Evolutionary conservation across 2,888 invertebrate genomes (phyloP).

Genomic region (Mactromeris polynyma): DNA sequence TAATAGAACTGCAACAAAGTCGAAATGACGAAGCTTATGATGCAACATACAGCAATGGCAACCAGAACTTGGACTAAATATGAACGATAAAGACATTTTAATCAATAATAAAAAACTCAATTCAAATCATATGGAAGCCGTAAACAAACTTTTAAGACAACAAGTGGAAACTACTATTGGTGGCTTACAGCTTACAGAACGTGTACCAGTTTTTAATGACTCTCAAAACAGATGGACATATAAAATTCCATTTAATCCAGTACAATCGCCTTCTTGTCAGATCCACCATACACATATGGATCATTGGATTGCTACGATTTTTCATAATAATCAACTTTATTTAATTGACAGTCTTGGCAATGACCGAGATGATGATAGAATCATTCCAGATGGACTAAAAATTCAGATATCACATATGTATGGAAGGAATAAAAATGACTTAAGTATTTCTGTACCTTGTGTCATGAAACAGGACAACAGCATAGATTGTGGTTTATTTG

Average conservation of each 20-base stretch:
- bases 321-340: conserved; percentile 32
- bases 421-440: not conserved
- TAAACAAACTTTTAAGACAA: conserved; percentile 38
- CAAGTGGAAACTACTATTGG: not conserved
- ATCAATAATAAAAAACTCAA: conserved; percentile 20
- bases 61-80: not conserved
- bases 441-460: conserved; percentile 4
- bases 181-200: conserved; percentile 47
- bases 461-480: conserved; percentile 32
- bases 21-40: too few species aligned
- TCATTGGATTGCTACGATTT: conserved; percentile 38
- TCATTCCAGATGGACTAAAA: conserved; percentile 42
- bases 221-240: conserved; percentile 22
- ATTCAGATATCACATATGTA: conserved; percentile 43
- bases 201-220: conserved; percentile 28
- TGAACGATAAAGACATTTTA: not conserved
- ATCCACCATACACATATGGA: conserved; percentile 40
- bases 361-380: conserved; percentile 28
- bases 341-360: conserved; percentile 50
- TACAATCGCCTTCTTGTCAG: conserved; percentile 27
- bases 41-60: too few species aligned
- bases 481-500: conserved; percentile 49
- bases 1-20: too few species aligned
- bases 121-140: conserved; percentile 50
- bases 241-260: conserved; percentile 17